These are phyloP conservation scores for Potamilus streckersoni DNA, from an alignment of 1,140 invertebrate genomes.

Conservation along the genomic window DNA sequence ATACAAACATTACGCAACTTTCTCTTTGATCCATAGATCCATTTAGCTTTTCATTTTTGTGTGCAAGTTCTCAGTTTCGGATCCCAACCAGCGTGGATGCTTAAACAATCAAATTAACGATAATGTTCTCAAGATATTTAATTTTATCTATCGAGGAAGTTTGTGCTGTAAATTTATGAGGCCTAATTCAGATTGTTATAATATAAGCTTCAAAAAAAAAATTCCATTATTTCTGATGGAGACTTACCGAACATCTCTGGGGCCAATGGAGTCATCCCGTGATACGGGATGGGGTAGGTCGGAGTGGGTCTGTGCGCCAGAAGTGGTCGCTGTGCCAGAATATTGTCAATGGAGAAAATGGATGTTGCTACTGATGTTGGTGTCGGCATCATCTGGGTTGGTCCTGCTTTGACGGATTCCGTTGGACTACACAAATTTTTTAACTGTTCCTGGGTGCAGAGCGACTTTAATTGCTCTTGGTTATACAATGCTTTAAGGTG, in stretches of 20 bases:
- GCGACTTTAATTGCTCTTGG: slow-evolving; percentile 18
- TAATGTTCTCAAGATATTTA: too few relatives aligned
- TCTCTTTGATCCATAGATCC: too few relatives aligned
- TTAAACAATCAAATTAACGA: too few relatives aligned
- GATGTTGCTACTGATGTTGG: slow-evolving; percentile 8
- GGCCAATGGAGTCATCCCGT: slow-evolving; percentile 12
- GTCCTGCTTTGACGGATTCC: slow-evolving; percentile 19
- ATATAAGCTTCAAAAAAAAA: too few relatives aligned
- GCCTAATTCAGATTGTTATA: too few relatives aligned
- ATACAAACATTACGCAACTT: too few relatives aligned
- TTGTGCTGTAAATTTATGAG: too few relatives aligned
- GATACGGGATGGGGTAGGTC: slow-evolving; percentile 30
- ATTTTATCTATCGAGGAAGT: too few relatives aligned
- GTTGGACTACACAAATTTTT: slow-evolving; percentile 13
- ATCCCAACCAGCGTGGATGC: too few relatives aligned
- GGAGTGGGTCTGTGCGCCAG: slow-evolving; percentile 29
- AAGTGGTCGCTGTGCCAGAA: slow-evolving; percentile 27
- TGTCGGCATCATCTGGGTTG: slow-evolving; percentile 15
- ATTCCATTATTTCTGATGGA: too few relatives aligned
- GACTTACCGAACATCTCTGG: slow-evolving; percentile 36
- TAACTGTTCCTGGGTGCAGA: slow-evolving; percentile 17
- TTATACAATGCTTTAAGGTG: slow-evolving; percentile 25
- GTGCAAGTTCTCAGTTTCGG: too few relatives aligned
- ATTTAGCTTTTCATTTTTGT: too few relatives aligned
- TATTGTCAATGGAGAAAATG: slow-evolving; percentile 32